Base-by-base conservation (phyloP, 1,140 invertebrate genomes). In the Kradibia gibbosae region DNA sequence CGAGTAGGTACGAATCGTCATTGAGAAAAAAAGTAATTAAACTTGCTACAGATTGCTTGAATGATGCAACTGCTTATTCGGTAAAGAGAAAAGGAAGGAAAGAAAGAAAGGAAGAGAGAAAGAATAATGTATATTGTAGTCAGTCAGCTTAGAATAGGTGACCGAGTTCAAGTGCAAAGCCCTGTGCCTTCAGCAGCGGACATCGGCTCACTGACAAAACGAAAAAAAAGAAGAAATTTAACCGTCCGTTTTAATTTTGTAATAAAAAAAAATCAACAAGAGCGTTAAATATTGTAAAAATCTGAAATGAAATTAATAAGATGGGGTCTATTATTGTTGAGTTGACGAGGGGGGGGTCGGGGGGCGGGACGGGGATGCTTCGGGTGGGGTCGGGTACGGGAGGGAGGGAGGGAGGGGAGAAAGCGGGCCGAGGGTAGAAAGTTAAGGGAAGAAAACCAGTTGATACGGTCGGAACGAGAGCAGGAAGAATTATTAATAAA, bases 101-200 rank as follows among this genome's bases (percentile, higher is more conserved):
- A 45, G 42, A 45, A 13, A 45, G 42, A 45, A 13, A 45, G 42
- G 13, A 13, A 48, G 4, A 70, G 78, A 73, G 55, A 67, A 28
- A 84, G 57, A 77, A 70, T 81, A 74, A 78, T 84, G 83, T 82
- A 84, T 81, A 84, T 88, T 81, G 84, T 89, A 91, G 88, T 85
- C 83, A 87, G 87, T 88, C 86, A 89, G 89, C 86, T 91, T 90
- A 89, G 84, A 28, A 77, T 91, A 91, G 89, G 90, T 91, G 90
- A 91, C 89, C 90, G 90, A 89, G 90, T 91, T 87, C 91, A 90
- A 91, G 90, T 91, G 91, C 90, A 91, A 91, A 91, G 89, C 90
- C 89, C 87, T 91, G 91, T 91, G 91, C 91, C 91, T 91, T 91
- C 88, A 91, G 89, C 90, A 91, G 88, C 89, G 88, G 90, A 91